phyloP scores from a whole-genome alignment of 2,797 vertebrate species.

The Buceros bicornis region DNA sequence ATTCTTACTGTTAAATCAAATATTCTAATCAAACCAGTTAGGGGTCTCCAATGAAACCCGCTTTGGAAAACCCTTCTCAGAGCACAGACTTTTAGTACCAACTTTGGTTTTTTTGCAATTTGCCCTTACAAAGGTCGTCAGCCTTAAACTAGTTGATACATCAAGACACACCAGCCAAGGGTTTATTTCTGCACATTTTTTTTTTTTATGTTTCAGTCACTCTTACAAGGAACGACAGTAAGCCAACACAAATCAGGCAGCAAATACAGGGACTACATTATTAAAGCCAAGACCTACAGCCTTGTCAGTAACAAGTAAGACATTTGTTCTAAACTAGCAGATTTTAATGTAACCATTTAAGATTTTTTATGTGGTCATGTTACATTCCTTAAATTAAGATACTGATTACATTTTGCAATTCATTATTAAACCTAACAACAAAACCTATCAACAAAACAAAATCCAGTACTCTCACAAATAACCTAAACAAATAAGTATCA shows the following conservation, averaged over 20 bases:
- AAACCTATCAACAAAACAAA: background rate
- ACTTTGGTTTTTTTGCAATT: background rate
- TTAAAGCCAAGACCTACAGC: background rate
- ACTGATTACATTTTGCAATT: background rate
- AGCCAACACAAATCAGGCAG: background rate
- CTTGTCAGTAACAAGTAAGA: background rate
- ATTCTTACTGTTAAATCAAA: background rate
- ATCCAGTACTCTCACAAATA: background rate
- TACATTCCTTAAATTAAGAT: background rate
- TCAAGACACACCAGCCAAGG: background rate
- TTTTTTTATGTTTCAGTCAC: background rate
- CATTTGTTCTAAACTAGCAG: background rate
- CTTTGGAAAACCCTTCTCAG: background rate
- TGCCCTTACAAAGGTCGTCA: background rate
- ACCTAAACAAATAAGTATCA: background rate
- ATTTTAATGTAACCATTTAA: background rate
- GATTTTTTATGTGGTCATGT: background rate
- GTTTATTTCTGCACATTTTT: background rate
- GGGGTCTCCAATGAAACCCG: background rate
- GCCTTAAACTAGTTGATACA: background rate
- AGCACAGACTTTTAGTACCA: background rate
- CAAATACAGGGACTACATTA: background rate
- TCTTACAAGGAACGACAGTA: background rate
- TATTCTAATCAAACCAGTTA: background rate
- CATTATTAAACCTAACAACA: background rate